Percentiles rank a stretch among this genome's conserved stretches.
Evolutionary conservation across 2,113 vertebrate genomes (phyloP).

Genomic region (Xyrauchen texanus): DNA sequence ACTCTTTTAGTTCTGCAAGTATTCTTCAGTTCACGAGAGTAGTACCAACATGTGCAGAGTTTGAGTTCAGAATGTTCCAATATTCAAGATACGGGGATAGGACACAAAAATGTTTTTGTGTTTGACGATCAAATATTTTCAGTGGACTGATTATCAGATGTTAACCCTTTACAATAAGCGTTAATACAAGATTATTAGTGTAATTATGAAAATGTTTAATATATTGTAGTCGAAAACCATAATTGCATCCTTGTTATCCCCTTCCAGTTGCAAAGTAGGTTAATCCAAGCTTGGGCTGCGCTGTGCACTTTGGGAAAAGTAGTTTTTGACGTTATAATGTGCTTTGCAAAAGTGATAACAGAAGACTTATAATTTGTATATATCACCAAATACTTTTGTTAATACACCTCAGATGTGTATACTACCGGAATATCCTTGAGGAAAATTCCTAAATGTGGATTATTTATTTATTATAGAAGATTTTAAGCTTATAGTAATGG

Average conservation of each 20-base stretch:
- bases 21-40: slow-evolving; percentile 70
- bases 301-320: slow-evolving; percentile 51
- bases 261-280: slow-evolving; percentile 5
- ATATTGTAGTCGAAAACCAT: neutral
- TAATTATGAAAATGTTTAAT: neutral
- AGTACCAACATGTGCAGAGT: slow-evolving; percentile 82
- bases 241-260: neutral
- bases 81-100: neutral
- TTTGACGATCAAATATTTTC: neutral
- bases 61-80: slow-evolving; percentile 41
- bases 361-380: neutral
- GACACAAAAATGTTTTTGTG: neutral
- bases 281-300: slow-evolving; percentile 40
- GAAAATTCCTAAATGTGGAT: too few relatives aligned
- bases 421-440: too few relatives aligned
- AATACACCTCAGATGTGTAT: neutral
- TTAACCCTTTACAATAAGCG: neutral
- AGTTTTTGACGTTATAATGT: slow-evolving; percentile 10
- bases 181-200: neutral
- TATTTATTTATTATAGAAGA: too few relatives aligned
- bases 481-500: neutral
- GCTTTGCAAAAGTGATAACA: neutral
- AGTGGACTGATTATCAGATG: neutral
- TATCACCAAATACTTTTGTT: neutral
- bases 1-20: slow-evolving; percentile 58